Evolutionary conservation across 2,888 invertebrate species (phyloP).

Genomic region (Philereme vetulata): DNA sequence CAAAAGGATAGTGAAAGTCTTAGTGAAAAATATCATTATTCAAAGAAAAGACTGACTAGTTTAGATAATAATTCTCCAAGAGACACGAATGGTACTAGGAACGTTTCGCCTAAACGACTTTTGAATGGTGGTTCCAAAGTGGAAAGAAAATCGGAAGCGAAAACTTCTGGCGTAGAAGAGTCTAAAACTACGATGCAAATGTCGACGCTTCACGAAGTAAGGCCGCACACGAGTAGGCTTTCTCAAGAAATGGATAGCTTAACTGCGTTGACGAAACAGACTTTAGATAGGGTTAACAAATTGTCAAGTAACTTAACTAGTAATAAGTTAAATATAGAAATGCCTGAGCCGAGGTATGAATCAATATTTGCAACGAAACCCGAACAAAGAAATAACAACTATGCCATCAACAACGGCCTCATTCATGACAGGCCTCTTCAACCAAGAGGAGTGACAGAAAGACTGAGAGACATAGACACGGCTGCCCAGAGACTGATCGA

Average conservation of each 20-base stretch:
- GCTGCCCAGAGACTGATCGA: constrained; percentile 82
- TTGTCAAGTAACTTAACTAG: constrained; percentile 83
- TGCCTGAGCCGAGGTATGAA: constrained; percentile 67
- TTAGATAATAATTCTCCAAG: constrained; percentile 77
- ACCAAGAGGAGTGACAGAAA: constrained; percentile 74
- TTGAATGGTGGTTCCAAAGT: constrained; percentile 59
- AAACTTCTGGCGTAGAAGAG: constrained; percentile 56
- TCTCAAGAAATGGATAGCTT: constrained; percentile 86
- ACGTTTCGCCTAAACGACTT: constrained; percentile 64
- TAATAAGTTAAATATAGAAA: constrained; percentile 74
- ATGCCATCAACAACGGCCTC: constrained; percentile 68
- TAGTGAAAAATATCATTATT: constrained; percentile 81
- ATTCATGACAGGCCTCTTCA: constrained; percentile 58
- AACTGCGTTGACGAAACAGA: constrained; percentile 86
- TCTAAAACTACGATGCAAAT: constrained; percentile 62
- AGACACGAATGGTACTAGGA: constrained; percentile 68
- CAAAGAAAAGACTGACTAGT: constrained; percentile 84
- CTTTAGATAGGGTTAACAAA: constrained; percentile 87
- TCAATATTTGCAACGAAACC: constrained; percentile 65
- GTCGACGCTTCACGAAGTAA: constrained; percentile 77
- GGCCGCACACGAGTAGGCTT: constrained; percentile 72
- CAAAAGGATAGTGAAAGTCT: constrained; percentile 79
- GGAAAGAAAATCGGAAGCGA: constrained; percentile 56
- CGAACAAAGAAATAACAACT: constrained; percentile 65
- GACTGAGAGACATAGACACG: constrained; percentile 78